phyloP scores from a whole-genome alignment of 2,888 invertebrate species.

The Lymantria dispar region DNA sequence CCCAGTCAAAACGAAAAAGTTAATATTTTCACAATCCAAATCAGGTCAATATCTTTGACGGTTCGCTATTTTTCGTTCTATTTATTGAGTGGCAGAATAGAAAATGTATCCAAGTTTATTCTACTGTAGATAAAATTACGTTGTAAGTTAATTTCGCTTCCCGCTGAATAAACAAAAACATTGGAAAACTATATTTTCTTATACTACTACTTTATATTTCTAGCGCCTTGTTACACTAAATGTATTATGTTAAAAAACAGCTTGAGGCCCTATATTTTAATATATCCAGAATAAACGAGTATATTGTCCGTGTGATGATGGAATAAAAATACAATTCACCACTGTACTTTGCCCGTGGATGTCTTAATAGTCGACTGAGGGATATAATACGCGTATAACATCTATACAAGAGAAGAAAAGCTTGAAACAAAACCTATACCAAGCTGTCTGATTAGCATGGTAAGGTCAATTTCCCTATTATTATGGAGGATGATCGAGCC shows the following conservation, averaged over 20 bases:
- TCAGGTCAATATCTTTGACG: constrained; percentile 20
- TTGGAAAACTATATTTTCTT: background rate
- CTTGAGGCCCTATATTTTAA: background rate
- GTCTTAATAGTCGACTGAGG: too few species aligned
- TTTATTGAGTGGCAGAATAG: constrained; percentile 5
- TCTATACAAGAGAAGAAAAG: too few species aligned
- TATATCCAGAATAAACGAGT: too few species aligned
- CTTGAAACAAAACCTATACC: too few species aligned
- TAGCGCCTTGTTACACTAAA: background rate
- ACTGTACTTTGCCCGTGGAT: too few species aligned
- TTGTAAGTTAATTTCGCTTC: background rate
- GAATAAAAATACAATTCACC: too few species aligned
- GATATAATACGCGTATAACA: too few species aligned
- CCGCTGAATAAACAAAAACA: background rate
- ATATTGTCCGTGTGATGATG: too few species aligned
- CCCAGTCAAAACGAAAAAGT: constrained; percentile 16
- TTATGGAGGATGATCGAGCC: too few species aligned
- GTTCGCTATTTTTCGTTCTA: constrained; percentile 4
- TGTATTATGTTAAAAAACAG: background rate
- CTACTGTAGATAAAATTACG: background rate
- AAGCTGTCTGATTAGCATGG: too few species aligned
- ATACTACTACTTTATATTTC: background rate
- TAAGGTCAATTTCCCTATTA: too few species aligned
- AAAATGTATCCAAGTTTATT: constrained; percentile 1
- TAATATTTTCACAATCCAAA: constrained; percentile 19